Percentiles rank a stretch among this genome's conserved stretches.
phyloP scores from a whole-genome alignment of 2,113 vertebrate species.

The Equus quagga region DNA sequence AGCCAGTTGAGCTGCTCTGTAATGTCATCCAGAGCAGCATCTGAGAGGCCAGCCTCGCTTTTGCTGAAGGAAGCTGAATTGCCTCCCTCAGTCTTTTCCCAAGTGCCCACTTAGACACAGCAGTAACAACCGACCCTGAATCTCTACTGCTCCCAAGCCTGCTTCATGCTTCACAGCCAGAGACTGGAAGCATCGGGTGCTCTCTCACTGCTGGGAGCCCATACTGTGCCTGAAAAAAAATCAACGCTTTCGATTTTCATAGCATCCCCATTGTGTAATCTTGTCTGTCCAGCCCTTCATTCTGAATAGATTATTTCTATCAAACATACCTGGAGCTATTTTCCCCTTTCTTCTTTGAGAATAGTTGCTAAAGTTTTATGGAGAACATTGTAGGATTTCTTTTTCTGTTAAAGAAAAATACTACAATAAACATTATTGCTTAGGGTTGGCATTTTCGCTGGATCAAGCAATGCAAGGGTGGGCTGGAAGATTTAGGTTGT shows the following conservation, averaged over 20 bases:
- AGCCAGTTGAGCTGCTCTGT: not conserved
- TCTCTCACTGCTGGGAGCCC: not conserved
- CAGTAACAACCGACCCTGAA: rapidly evolving
- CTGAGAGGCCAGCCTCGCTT: not conserved
- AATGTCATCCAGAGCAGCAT: rapidly evolving
- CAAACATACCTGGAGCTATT: not conserved
- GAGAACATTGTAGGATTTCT: not conserved
- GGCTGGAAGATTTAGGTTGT: not conserved
- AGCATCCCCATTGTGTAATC: not conserved
- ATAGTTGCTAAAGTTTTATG: not conserved
- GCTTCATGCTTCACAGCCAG: not conserved
- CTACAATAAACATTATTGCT: not conserved
- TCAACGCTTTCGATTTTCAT: not conserved
- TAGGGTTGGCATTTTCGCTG: not conserved
- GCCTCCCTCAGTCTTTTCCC: rapidly evolving
- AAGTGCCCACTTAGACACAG: not conserved
- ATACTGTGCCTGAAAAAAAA: not conserved
- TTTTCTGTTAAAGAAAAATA: conserved; percentile 26
- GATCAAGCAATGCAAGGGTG: not conserved
- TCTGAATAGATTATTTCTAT: not conserved
- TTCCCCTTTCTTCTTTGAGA: not conserved
- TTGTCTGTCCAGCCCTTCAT: not conserved
- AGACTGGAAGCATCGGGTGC: not conserved
- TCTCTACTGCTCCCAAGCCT: rapidly evolving
- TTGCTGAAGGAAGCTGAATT: not conserved